Conservation (phyloP, 2,113 vertebrate genomes). For the Scalopus aquaticus region DNA sequence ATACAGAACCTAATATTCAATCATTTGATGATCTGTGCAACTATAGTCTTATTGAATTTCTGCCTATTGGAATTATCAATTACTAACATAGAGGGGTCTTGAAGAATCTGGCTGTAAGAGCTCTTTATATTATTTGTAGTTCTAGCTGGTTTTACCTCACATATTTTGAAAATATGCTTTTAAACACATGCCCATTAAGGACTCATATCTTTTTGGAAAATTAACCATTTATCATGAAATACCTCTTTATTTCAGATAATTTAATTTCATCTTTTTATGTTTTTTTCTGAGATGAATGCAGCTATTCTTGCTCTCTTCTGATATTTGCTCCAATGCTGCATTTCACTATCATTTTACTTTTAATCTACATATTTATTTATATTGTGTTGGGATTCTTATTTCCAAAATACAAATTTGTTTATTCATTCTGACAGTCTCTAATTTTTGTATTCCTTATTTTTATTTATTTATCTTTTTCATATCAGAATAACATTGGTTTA, state of each 20-base stretch:
- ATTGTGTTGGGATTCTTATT: background rate
- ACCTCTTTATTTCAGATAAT: background rate
- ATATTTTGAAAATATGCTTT: background rate
- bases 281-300: background rate
- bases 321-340: background rate
- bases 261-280: background rate
- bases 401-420: background rate
- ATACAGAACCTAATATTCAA: background rate
- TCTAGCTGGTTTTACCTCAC: background rate
- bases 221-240: background rate
- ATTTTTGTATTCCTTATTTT: no score
- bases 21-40: background rate
- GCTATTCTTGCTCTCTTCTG: background rate
- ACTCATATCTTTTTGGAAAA: background rate
- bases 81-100: no score
- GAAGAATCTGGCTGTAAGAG: no score
- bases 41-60: background rate
- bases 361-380: background rate
- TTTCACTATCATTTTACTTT: background rate
- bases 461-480: no score
- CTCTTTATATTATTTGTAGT: background rate
- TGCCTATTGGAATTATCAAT: background rate
- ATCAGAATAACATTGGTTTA: no score
- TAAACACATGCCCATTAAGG: background rate
- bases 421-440: background rate